Conservation (phyloP, 2,113 vertebrate species). For the Xiphophorus hellerii region DNA sequence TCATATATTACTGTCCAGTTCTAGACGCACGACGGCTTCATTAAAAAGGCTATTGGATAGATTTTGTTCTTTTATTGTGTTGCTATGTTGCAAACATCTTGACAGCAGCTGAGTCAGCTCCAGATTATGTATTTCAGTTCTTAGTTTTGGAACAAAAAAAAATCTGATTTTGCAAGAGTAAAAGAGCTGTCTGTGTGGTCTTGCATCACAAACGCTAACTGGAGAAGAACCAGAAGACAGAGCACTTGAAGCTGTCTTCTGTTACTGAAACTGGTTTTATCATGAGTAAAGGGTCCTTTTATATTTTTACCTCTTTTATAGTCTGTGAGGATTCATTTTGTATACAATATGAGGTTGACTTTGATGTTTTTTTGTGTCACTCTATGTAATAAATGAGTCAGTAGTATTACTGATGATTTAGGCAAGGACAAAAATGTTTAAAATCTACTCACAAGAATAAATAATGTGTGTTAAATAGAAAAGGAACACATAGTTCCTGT, state of each 20-base stretch:
- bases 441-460: too few relatives aligned
- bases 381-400: neutral
- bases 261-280: too few relatives aligned
- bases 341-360: neutral
- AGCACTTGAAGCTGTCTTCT: neutral
- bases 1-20: too few relatives aligned
- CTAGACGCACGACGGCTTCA: too few relatives aligned
- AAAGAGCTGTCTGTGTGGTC: slow-evolving; percentile 44
- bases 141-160: slow-evolving; percentile 11
- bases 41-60: too few relatives aligned
- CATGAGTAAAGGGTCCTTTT: too few relatives aligned
- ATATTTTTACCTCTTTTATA: too few relatives aligned
- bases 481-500: neutral
- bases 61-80: too few relatives aligned
- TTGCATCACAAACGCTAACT: neutral
- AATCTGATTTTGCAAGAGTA: slow-evolving; percentile 8
- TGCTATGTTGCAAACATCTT: neutral
- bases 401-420: neutral
- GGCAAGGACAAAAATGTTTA: too few relatives aligned
- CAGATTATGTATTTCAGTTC: slow-evolving; percentile 5
- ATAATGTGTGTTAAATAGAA: neutral
- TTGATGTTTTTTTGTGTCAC: neutral
- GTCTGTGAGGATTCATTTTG: too few relatives aligned
- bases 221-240: neutral
- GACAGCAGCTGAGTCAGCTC: neutral